These are phyloP conservation scores for Erythrolamprus reginae DNA, from an alignment of 2,113 vertebrate species.

Conservation along the genomic window DNA sequence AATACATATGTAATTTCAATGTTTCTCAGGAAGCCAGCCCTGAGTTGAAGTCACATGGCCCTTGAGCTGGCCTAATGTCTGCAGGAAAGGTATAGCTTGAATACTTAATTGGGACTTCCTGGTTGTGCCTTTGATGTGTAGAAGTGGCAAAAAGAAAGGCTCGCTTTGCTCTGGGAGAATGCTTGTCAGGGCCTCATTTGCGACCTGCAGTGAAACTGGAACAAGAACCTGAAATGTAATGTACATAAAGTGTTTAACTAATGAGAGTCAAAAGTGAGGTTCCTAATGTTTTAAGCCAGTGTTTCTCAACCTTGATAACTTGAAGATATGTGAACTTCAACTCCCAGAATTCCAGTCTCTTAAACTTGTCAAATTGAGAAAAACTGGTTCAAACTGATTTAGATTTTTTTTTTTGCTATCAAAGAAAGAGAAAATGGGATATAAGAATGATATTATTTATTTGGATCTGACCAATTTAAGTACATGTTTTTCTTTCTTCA, in stretches of 20 bases:
- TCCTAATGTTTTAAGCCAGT: background rate
- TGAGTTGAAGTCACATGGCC: background rate
- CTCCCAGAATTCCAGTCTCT: background rate
- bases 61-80: fast-evolving
- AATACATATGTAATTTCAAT: slow-evolving; percentile 7
- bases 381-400: background rate
- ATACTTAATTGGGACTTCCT: slow-evolving; percentile 16
- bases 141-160: background rate
- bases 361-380: background rate
- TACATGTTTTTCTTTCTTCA: background rate
- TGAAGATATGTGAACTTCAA: background rate
- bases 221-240: background rate
- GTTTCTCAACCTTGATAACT: background rate
- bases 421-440: background rate
- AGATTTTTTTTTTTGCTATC: background rate
- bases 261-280: background rate
- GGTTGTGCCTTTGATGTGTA: background rate
- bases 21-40: background rate
- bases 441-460: too few relatives aligned
- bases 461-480: background rate
- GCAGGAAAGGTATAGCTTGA: background rate
- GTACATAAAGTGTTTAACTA: background rate
- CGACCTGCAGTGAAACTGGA: background rate
- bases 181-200: background rate
- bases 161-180: background rate